Conservation (phyloP, 2,797 vertebrate genomes). For the Pelodytes ibericus region DNA sequence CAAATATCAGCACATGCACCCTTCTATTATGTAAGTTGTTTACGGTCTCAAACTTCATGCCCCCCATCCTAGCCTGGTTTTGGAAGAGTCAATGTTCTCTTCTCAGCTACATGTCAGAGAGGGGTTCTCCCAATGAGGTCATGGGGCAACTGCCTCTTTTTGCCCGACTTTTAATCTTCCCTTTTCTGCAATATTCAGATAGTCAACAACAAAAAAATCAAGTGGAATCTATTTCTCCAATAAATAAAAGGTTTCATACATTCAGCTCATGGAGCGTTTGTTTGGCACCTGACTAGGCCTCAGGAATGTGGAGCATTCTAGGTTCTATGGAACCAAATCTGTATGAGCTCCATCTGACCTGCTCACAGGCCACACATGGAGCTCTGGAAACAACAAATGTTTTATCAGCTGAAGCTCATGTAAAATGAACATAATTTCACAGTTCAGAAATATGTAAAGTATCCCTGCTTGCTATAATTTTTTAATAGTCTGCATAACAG, state of each 20-base stretch:
- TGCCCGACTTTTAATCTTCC: too few relatives aligned
- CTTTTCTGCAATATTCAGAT: too few relatives aligned
- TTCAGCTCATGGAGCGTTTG: neutral
- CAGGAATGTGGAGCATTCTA: constrained; percentile 31
- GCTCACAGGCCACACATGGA: constrained; percentile 39
- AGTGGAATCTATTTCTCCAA: too few relatives aligned
- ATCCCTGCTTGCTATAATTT: neutral
- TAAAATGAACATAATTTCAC: constrained; percentile 24
- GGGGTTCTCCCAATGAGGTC: too few relatives aligned
- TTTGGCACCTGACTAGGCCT: constrained; percentile 6
- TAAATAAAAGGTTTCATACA: too few relatives aligned
- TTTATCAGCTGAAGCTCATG: constrained; percentile 47
- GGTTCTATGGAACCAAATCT: constrained; percentile 28
- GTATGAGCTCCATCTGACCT: constrained; percentile 33
- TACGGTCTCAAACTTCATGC: too few relatives aligned
- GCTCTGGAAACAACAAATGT: constrained; percentile 36
- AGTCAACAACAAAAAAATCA: neutral
- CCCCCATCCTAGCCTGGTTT: too few relatives aligned
- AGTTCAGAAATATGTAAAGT: constrained; percentile 24
- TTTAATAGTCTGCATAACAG: neutral
- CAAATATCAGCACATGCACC: too few relatives aligned
- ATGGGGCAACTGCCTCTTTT: too few relatives aligned
- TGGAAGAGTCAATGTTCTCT: too few relatives aligned
- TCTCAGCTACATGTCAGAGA: too few relatives aligned
- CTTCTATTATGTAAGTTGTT: too few relatives aligned